Conservation (phyloP, 2,797 vertebrate species). For the Chromobotia macracanthus region DNA sequence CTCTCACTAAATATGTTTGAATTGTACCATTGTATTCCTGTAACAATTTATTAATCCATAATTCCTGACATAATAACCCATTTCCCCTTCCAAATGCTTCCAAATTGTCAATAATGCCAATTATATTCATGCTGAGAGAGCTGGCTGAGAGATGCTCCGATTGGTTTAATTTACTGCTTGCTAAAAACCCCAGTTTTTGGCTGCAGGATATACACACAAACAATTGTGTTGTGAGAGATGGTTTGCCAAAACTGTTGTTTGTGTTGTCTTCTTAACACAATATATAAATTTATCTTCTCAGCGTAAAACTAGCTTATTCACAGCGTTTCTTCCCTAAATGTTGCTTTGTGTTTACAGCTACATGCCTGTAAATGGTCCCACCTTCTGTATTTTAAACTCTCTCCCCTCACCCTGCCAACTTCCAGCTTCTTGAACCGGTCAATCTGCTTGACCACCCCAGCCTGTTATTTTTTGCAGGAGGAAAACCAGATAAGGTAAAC, state of each 20-base stretch:
- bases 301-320: background rate
- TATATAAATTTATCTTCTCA: background rate
- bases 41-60: background rate
- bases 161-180: background rate
- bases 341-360: background rate
- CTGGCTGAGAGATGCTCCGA: background rate
- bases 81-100: background rate
- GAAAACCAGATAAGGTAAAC: background rate
- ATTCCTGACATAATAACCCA: background rate
- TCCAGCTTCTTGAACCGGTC: too few relatives aligned
- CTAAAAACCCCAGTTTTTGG: background rate
- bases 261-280: constrained; percentile 17
- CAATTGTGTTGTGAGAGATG: background rate
- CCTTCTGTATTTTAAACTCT: too few relatives aligned
- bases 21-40: background rate
- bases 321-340: constrained; percentile 9
- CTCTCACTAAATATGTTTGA: constrained; percentile 23
- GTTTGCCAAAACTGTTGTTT: background rate
- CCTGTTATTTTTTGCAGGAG: too few relatives aligned
- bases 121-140: background rate
- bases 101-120: background rate
- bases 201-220: background rate
- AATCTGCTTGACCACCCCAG: too few relatives aligned
- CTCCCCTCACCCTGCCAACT: too few relatives aligned
- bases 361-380: background rate